Percentiles rank a stretch among this genome's conserved stretches.
Evolutionary conservation across 2,113 vertebrate genomes (phyloP).

Genomic region (Malurus melanocephalus): DNA sequence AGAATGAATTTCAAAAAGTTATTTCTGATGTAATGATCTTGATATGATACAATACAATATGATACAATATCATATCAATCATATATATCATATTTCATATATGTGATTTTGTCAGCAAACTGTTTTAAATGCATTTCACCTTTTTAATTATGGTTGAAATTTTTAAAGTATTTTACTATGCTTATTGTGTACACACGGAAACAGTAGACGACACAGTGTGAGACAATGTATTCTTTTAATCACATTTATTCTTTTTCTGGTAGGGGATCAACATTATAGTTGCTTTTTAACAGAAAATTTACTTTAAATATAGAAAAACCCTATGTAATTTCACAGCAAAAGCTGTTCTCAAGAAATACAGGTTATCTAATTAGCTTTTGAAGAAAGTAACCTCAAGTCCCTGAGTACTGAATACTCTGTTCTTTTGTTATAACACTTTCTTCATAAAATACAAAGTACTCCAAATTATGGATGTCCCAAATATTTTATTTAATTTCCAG

Average conservation of each 20-base stretch:
- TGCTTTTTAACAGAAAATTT: not conserved
- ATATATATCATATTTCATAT: too few relatives aligned
- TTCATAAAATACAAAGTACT: not conserved
- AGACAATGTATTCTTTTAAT: not conserved
- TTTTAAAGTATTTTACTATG: not conserved
- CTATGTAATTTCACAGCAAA: not conserved
- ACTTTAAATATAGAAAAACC: not conserved
- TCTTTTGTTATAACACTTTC: not conserved
- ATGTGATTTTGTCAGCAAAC: not conserved
- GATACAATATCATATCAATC: not conserved
- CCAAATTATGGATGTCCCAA: not conserved
- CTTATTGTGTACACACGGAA: not conserved
- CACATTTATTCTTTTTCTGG: not conserved
- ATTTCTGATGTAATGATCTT: not conserved
- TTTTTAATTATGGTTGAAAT: not conserved
- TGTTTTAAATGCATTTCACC: not conserved
- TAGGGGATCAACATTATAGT: not conserved
- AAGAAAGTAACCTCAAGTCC: not conserved
- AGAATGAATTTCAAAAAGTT: not conserved
- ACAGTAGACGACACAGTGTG: not conserved
- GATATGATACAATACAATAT: not conserved
- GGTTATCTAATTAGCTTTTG: not conserved
- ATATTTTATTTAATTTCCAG: not conserved
- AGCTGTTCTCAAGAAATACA: not conserved
- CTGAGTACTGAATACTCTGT: not conserved